Percentiles rank a stretch among this genome's conserved stretches.
Evolutionary conservation across 2,888 invertebrate species (phyloP).

Genomic region (Acheta domesticus): DNA sequence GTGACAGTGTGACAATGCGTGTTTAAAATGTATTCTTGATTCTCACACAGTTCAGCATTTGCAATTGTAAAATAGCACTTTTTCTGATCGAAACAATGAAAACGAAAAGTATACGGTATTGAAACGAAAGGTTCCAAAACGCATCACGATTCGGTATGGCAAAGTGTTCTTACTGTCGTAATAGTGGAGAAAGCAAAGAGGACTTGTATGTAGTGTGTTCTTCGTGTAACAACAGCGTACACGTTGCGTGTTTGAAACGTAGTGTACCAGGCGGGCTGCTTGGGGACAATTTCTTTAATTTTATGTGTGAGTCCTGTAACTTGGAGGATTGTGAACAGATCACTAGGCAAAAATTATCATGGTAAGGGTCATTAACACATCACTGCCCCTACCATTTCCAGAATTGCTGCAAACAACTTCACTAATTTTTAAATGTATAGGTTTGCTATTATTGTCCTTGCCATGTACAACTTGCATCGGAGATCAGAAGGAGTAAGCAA

Average conservation of each 20-base stretch:
- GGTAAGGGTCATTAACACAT: constrained; percentile 29
- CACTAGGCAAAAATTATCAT: constrained; percentile 33
- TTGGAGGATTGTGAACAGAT: constrained; percentile 29
- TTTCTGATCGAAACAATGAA: too few species aligned
- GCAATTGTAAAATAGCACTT: too few species aligned
- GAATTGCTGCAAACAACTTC: neutral
- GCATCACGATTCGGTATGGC: neutral
- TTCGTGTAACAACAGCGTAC: constrained; percentile 28
- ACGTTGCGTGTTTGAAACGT: constrained; percentile 30
- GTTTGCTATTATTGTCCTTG: constrained; percentile 69
- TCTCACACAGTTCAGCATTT: too few species aligned
- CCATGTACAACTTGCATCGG: constrained; percentile 71
- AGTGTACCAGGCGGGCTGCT: constrained; percentile 31
- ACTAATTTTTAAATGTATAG: constrained; percentile 48
- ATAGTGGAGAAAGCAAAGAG: neutral
- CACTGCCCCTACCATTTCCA: neutral
- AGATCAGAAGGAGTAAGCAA: constrained; percentile 71
- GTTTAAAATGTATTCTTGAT: too few species aligned
- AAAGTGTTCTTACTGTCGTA: neutral
- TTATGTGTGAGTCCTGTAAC: constrained; percentile 33
- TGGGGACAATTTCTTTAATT: constrained; percentile 36
- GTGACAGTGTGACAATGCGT: too few species aligned
- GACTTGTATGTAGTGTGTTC: constrained; percentile 29
- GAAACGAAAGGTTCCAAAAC: too few species aligned
- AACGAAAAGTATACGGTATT: too few species aligned